phyloP scores from a whole-genome alignment of 1,140 invertebrate genomes.

The Dolichoris vasculosae region DNA sequence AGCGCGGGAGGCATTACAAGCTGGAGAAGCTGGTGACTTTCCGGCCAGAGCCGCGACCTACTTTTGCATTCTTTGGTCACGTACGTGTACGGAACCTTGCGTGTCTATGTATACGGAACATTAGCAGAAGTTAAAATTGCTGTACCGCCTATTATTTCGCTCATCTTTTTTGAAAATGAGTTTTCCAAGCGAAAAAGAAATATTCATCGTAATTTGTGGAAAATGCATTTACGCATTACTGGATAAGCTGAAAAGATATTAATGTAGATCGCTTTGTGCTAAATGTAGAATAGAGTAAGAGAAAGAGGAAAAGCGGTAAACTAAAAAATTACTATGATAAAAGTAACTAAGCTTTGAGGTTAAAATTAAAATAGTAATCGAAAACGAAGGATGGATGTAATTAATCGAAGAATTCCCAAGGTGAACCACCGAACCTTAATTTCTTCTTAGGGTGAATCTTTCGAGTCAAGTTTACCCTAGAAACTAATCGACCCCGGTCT shows the following conservation, averaged over 20 bases:
- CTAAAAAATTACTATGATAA: no score
- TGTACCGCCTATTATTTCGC: neutral
- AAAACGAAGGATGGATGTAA: no score
- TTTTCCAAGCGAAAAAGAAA: slow-evolving; percentile 17
- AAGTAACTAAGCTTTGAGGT: no score
- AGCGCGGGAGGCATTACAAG: neutral
- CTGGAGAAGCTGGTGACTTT: neutral
- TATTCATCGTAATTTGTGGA: neutral
- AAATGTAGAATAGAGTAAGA: neutral
- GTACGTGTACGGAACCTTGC: neutral
- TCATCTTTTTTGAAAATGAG: slow-evolving; percentile 24
- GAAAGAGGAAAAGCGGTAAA: neutral
- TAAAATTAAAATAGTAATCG: no score
- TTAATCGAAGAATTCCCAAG: no score
- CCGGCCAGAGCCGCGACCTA: slow-evolving; percentile 26
- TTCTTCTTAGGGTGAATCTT: neutral
- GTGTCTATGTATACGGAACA: neutral
- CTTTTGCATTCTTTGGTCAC: neutral
- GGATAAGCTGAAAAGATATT: neutral
- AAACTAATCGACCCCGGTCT: neutral
- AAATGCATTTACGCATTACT: neutral
- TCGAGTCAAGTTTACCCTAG: neutral
- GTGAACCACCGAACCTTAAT: no score
- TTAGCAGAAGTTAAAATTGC: neutral
- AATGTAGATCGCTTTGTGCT: neutral